phyloP scores from a whole-genome alignment of 2,113 vertebrate genomes.

The Channa argus region DNA sequence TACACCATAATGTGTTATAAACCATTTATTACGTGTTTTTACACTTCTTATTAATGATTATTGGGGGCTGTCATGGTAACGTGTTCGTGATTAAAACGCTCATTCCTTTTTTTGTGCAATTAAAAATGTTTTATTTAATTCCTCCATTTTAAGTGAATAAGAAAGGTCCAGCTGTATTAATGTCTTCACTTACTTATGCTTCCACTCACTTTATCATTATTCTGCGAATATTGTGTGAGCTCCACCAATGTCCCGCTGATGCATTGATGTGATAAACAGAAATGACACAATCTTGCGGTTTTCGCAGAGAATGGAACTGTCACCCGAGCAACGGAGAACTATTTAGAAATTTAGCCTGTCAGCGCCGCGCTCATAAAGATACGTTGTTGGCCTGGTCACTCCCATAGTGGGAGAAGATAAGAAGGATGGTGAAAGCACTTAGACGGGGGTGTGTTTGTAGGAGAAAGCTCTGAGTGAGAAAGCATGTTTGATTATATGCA shows the following conservation, averaged over 20 bases:
- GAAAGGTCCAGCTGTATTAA: neutral
- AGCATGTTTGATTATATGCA: constrained; percentile 7
- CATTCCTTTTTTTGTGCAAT: too few species aligned
- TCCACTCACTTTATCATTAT: constrained; percentile 28
- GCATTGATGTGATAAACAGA: constrained; percentile 38
- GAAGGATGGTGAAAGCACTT: constrained; percentile 5
- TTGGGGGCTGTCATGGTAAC: too few species aligned
- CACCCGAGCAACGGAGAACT: constrained; percentile 47
- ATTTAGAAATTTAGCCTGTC: constrained; percentile 26
- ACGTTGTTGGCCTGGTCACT: neutral
- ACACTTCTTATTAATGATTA: too few species aligned
- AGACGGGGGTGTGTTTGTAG: constrained; percentile 2
- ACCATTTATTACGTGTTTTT: too few species aligned
- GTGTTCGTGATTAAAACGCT: too few species aligned
- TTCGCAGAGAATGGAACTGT: constrained; percentile 37
- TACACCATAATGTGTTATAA: too few species aligned
- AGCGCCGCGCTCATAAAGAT: neutral
- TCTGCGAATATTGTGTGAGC: constrained; percentile 37
- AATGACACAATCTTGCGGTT: constrained; percentile 45
- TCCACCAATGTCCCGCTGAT: constrained; percentile 44
- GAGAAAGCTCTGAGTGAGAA: constrained; percentile 25
- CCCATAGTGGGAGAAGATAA: constrained; percentile 12
- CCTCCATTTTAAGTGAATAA: neutral
- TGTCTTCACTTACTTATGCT: constrained; percentile 19
- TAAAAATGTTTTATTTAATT: too few species aligned